Percentiles rank a stretch among this genome's conserved stretches.
Evolutionary conservation across 2,888 invertebrate species (phyloP).

Genomic region (Phorcus lineatus): DNA sequence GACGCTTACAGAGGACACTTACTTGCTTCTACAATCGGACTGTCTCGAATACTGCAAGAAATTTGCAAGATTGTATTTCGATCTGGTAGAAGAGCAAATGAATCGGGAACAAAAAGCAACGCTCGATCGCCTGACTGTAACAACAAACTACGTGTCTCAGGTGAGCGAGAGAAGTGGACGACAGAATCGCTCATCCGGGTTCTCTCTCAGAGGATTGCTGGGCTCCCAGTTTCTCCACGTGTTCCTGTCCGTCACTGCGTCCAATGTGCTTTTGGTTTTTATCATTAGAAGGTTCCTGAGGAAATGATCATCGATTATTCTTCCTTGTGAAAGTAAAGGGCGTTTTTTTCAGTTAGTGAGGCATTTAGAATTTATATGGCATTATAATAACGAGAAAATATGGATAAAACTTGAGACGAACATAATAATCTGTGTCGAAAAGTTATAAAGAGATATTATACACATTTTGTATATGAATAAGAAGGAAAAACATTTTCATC

Average conservation of each 20-base stretch:
- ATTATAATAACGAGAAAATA: no score
- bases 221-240: not conserved
- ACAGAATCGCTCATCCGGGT: slow-evolving; percentile 13
- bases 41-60: slow-evolving; percentile 6
- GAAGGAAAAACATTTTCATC: no score
- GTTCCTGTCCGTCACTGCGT: not conserved
- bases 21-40: not conserved
- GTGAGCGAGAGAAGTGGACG: not conserved
- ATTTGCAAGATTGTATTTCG: not conserved
- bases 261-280: not conserved
- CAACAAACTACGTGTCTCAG: not conserved
- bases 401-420: no score
- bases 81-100: not conserved
- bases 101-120: not conserved
- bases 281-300: not conserved
- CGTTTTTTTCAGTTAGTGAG: no score
- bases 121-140: not conserved
- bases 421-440: no score
- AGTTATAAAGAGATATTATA: no score
- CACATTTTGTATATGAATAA: no score
- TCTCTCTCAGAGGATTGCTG: not conserved
- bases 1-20: not conserved
- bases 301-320: not conserved
- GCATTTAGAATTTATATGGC: no score
- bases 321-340: no score